Conservation (phyloP, 2,113 vertebrate species). For the Petrocephalus zakoni region DNA sequence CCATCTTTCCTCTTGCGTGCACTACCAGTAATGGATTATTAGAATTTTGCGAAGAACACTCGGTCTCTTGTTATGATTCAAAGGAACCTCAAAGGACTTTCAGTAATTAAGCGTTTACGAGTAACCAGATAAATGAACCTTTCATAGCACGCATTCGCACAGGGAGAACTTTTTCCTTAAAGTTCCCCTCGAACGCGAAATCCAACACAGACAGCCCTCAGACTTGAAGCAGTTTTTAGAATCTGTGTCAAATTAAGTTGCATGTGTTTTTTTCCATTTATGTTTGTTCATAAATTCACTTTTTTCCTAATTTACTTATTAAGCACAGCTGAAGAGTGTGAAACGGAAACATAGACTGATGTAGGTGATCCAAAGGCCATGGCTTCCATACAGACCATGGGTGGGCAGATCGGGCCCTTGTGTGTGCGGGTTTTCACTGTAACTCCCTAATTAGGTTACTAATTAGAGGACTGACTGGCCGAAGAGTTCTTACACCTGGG, state of each 20-base stretch:
- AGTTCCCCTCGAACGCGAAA: not conserved
- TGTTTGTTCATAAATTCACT: not conserved
- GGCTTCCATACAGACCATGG: not conserved
- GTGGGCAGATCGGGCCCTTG: no score
- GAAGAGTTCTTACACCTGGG: no score
- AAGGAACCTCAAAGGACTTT: not conserved
- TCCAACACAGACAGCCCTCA: not conserved
- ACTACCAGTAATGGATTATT: not conserved
- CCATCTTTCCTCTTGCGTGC: not conserved
- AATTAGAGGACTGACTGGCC: no score
- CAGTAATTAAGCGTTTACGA: not conserved
- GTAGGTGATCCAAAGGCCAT: not conserved
- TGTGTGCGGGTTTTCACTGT: no score
- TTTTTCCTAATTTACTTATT: not conserved
- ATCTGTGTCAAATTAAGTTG: not conserved
- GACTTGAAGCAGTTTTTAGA: not conserved
- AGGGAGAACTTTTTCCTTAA: not conserved
- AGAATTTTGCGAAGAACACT: not conserved
- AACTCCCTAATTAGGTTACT: no score
- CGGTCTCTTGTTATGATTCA: not conserved
- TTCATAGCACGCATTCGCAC: not conserved
- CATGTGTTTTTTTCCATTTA: not conserved
- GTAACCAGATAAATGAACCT: not conserved
- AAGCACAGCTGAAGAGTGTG: not conserved
- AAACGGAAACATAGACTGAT: not conserved